Evolutionary conservation across 2,888 invertebrate species (phyloP).

Genomic region (Lasiommata megera): DNA sequence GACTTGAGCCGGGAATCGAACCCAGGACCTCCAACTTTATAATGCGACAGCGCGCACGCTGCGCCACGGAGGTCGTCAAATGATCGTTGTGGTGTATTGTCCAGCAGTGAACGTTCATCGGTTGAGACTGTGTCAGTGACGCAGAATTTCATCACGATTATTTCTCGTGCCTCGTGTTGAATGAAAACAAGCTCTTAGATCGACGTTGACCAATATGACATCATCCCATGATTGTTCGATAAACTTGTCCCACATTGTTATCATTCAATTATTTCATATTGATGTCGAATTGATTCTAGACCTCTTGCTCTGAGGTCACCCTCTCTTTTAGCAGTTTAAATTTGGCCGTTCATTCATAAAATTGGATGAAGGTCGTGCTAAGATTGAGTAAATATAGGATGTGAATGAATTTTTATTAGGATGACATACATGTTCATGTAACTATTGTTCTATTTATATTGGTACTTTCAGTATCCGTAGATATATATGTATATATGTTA

Average conservation of each 20-base stretch:
- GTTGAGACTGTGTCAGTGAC: too few species aligned
- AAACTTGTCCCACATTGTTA: conserved; percentile 57
- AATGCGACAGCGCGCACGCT: too few species aligned
- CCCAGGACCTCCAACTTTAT: too few species aligned
- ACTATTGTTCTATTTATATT: not conserved
- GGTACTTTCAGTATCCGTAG: too few species aligned
- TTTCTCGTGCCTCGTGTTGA: not conserved
- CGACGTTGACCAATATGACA: conserved; percentile 48
- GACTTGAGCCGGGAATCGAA: too few species aligned
- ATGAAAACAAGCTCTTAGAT: conserved; percentile 19
- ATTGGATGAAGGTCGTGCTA: conserved; percentile 7
- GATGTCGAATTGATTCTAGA: conserved; percentile 59
- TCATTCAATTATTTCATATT: conserved; percentile 71
- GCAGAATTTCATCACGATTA: too few species aligned
- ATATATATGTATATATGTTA: too few species aligned
- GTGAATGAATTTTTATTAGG: conserved; percentile 9
- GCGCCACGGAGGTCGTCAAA: too few species aligned
- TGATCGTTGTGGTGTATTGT: too few species aligned
- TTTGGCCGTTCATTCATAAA: conserved; percentile 23
- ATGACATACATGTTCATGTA: conserved; percentile 6
- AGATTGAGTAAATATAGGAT: conserved; percentile 11
- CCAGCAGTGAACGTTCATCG: too few species aligned
- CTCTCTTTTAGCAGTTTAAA: conserved; percentile 19
- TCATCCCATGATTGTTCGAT: conserved; percentile 54
- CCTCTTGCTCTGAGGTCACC: conserved; percentile 33